Evolutionary conservation across 2,797 vertebrate species (phyloP).

Genomic region (Thunnus albacares): DNA sequence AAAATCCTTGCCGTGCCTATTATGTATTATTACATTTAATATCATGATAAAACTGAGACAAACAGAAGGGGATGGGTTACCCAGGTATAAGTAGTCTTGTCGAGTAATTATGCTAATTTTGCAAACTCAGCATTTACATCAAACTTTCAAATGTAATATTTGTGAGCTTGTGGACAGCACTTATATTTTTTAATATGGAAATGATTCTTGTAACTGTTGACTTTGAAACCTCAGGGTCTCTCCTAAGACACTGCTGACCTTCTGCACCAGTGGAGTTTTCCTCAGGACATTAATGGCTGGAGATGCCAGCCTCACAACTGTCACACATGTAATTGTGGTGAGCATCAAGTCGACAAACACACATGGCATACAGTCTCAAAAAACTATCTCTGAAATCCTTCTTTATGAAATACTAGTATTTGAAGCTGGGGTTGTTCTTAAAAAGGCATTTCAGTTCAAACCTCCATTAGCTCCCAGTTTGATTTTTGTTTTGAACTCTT

Average conservation of each 20-base stretch:
- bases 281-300: conserved; percentile 95
- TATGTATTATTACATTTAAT: too few relatives aligned
- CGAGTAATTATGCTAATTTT: not conserved
- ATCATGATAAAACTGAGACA: too few relatives aligned
- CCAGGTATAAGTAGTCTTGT: too few relatives aligned
- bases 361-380: not conserved
- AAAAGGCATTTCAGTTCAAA: not conserved
- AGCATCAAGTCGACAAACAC: conserved; percentile 27
- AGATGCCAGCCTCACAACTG: conserved; percentile 88
- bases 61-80: too few relatives aligned
- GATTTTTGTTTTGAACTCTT: not conserved
- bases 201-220: conserved; percentile 11
- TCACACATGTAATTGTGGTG: conserved; percentile 98
- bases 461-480: not conserved
- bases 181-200: not conserved
- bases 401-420: not conserved
- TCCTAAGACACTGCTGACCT: conserved; percentile 94
- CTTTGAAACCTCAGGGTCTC: conserved; percentile 88
- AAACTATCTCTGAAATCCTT: not conserved
- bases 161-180: not conserved
- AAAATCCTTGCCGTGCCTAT: too few relatives aligned
- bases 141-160: not conserved
- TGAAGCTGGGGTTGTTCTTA: not conserved
- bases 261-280: conserved; percentile 95
- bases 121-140: not conserved